Percentiles rank a stretch among this genome's conserved stretches.
Conservation (phyloP, 1,140 invertebrate genomes). For the Solen grandis region DNA sequence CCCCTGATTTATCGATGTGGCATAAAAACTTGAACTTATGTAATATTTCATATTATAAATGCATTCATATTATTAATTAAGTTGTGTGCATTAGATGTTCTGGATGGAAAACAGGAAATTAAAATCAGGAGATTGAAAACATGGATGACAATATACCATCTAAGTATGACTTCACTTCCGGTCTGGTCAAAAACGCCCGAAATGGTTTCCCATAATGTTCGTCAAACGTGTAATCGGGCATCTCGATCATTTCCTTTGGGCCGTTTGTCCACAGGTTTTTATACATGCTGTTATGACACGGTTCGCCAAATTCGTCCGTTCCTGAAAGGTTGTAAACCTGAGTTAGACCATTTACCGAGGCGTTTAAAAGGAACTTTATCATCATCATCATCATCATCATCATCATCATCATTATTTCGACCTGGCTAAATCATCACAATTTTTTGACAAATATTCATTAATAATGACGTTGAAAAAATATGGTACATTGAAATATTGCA, state of each 20-base stretch:
- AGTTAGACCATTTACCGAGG: background rate
- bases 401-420: background rate
- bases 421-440: background rate
- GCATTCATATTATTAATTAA: no score
- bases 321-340: constrained; percentile 13
- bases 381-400: background rate
- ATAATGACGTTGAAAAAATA: background rate
- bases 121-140: no score
- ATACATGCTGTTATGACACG: constrained; percentile 39
- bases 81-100: no score
- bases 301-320: constrained; percentile 39
- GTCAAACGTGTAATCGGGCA: constrained; percentile 50
- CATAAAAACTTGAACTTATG: no score
- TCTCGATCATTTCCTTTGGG: constrained; percentile 38
- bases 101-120: no score
- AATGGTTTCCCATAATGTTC: constrained; percentile 39
- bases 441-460: background rate
- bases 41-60: no score
- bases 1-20: no score
- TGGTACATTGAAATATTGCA: background rate
- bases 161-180: constrained; percentile 11
- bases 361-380: no score
- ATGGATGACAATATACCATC: constrained; percentile 34
- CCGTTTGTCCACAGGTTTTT: no score
- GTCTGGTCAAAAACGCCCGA: background rate